A percentile compares a stretch with the other conserved stretches of the same genome.
Conservation (phyloP, 1,140 invertebrate species). For the Orius insidiosus region DNA sequence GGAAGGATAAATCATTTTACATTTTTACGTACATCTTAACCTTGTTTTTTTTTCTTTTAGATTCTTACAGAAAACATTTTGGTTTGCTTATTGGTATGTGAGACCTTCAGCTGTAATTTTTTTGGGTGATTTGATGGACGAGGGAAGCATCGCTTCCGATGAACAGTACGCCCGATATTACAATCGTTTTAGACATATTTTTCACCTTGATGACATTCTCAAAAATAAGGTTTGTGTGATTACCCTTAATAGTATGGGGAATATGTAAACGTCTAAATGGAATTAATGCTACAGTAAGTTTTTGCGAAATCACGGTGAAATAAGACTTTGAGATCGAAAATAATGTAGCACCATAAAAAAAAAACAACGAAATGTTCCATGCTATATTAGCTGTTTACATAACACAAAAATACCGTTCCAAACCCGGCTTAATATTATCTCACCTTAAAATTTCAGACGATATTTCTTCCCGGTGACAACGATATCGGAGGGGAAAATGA, state of each 20-base stretch:
- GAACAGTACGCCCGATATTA: constrained; percentile 52
- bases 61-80: constrained; percentile 64
- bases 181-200: constrained; percentile 50
- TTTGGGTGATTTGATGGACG: constrained; percentile 83
- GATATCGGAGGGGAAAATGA: constrained; percentile 85
- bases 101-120: constrained; percentile 74
- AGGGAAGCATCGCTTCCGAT: constrained; percentile 59
- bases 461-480: constrained; percentile 85
- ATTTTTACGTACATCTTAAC: no score
- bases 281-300: no score
- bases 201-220: constrained; percentile 24
- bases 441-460: constrained; percentile 37
- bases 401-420: no score
- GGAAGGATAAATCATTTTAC: no score
- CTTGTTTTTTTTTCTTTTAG: constrained; percentile 34
- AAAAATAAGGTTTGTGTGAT: constrained; percentile 12
- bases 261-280: no score
- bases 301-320: no score
- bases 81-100: constrained; percentile 46
- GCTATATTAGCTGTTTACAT: no score
- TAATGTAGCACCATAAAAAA: no score
- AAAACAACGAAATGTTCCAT: no score
- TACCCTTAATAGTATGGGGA: no score
- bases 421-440: no score
- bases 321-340: no score